Base-by-base conservation (phyloP, 2,888 invertebrate species). In the Cephus pygmeus region DNA sequence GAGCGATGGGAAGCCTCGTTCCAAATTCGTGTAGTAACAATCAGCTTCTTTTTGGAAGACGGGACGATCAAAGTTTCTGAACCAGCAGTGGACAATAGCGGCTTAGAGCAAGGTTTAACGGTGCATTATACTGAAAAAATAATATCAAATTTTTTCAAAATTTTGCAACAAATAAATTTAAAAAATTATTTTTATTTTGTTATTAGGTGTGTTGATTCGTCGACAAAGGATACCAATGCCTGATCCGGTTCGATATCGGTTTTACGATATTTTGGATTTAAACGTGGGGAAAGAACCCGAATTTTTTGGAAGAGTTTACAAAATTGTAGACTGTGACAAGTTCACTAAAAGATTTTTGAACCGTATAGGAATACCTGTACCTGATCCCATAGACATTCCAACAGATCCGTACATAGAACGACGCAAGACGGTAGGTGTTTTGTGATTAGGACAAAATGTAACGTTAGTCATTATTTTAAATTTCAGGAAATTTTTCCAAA, bases 21-120 rank as follows among this genome's bases (percentile, higher is more conserved):
- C 85, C 93, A 96, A 86, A 92, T 98, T 77, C 94, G 97, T 34
- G 94, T 95, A 86, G 97, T 97, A 4, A 96, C 96, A 84, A 96
- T 98, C 77, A 96, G 95, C 83, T 98, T 96, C 89, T 98, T 95
- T 87, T 93, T 98, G 73, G 98, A 98, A 92, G 98, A 98, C 91
- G 98, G 97, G 30, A 97, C 98, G 1, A 95, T 98, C 84, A 97
- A 97, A 92, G 96, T 98, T 4, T 91, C 93, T 77, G 98, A 98
- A 89, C 97, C 97, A 0, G 94, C 94, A 87, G 94, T 96, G 12
- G 94, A 95, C 76, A 98, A 98, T 88, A 97, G 97, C 85, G 98
- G 98, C 6, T 93, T 97, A 84, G 94, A 95, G 68, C 98, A 98
- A 94, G 98, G 98, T 95, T 91, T 82, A 82, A 34, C 74, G 36